These are phyloP conservation scores for Diplazon laetatorius DNA, from an alignment of 2,888 invertebrate species.

Conservation along the genomic window DNA sequence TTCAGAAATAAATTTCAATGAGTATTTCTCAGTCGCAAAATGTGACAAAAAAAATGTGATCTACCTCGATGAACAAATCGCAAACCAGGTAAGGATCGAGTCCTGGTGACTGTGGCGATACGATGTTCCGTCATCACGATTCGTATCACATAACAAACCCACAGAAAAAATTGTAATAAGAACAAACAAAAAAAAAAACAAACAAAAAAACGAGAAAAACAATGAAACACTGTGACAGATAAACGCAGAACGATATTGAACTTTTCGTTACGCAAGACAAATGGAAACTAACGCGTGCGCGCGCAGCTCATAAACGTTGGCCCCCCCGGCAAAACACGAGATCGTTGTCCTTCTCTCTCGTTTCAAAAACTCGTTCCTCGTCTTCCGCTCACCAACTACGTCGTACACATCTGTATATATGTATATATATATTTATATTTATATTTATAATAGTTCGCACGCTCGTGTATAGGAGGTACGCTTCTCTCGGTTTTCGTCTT, in stretches of 20 bases:
- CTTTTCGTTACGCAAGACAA: slow-evolving; percentile 48
- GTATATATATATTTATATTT: too few species aligned
- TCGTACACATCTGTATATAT: slow-evolving; percentile 18
- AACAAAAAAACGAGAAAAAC: neutral
- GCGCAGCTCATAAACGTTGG: slow-evolving; percentile 9
- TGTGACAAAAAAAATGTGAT: neutral
- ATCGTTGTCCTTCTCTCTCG: slow-evolving; percentile 42
- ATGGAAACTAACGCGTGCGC: slow-evolving; percentile 51
- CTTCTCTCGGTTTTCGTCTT: slow-evolving; percentile 23
- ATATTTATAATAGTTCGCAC: slow-evolving; percentile 31
- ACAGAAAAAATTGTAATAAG: neutral
- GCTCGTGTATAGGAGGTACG: neutral
- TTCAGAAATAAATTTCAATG: slow-evolving; percentile 34
- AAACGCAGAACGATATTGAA: neutral
- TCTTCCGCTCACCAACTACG: slow-evolving; percentile 23
- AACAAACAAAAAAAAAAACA: neutral
- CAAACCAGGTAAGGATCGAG: slow-evolving; percentile 58
- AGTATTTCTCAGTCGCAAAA: slow-evolving; percentile 40
- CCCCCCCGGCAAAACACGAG: slow-evolving; percentile 45
- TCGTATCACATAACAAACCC: slow-evolving; percentile 15
- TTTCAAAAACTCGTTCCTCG: slow-evolving; percentile 53
- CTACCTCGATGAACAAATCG: slow-evolving; percentile 58
- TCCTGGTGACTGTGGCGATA: slow-evolving; percentile 57
- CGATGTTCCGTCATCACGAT: slow-evolving; percentile 52
- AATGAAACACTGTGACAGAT: neutral